Evolutionary conservation across 2,797 vertebrate species (phyloP).

Genomic region (Sternotherus odoratus): DNA sequence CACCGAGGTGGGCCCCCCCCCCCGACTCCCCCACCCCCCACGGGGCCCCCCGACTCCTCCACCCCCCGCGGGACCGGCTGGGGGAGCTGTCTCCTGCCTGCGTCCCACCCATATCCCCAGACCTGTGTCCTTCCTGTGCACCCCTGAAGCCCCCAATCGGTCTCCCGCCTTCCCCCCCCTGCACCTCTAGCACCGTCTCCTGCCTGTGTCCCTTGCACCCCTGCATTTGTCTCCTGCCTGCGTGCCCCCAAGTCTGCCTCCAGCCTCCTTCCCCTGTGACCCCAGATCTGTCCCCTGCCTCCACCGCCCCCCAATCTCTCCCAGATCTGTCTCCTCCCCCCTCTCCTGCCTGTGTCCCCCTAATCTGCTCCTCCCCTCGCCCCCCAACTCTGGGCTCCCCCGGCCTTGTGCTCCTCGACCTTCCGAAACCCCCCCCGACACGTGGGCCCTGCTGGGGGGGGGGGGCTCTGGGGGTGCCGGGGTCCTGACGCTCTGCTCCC

Average conservation of each 20-base stretch:
- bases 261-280: not conserved
- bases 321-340: not conserved
- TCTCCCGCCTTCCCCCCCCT: too few relatives aligned
- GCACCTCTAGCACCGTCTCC: too few relatives aligned
- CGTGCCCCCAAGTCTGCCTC: not conserved
- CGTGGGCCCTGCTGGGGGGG: too few relatives aligned
- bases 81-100: not conserved
- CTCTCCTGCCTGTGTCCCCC: not conserved
- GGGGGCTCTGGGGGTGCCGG: too few relatives aligned
- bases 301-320: too few relatives aligned
- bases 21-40: too few relatives aligned
- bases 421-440: not conserved
- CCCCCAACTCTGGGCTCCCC: not conserved
- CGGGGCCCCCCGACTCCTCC: too few relatives aligned
- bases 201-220: not conserved
- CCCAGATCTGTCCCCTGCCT: not conserved
- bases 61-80: too few relatives aligned
- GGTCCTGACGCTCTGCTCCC: not conserved
- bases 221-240: not conserved
- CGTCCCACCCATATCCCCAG: too few relatives aligned
- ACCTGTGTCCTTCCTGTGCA: too few relatives aligned
- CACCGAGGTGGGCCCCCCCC: constrained; percentile 81
- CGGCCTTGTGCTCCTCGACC: not conserved
- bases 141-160: too few relatives aligned
- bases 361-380: not conserved